Conservation (phyloP, 1,140 invertebrate species). For the Pseudomyrmex dendroicus region DNA sequence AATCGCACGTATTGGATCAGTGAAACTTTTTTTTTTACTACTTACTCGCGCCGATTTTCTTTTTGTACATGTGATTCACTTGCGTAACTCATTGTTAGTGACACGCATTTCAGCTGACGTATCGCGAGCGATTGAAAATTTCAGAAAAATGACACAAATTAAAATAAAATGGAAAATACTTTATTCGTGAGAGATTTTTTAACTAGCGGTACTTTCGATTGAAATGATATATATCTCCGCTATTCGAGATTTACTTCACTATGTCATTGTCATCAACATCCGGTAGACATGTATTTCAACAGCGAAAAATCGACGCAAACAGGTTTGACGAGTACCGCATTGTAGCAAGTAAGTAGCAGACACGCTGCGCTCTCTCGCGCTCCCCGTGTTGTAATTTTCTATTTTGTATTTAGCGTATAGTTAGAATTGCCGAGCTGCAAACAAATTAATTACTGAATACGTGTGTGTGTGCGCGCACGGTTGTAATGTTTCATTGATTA, state of each 20-base stretch:
- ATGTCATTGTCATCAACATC: conserved; percentile 50
- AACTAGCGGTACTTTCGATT: too few species aligned
- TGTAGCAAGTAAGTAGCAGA: conserved; percentile 36
- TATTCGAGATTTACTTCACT: conserved; percentile 47
- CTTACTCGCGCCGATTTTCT: neutral
- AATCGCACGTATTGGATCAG: conserved; percentile 1
- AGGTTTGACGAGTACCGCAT: conserved; percentile 55
- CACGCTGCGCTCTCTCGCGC: neutral
- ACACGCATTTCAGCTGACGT: too few species aligned
- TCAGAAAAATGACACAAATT: too few species aligned
- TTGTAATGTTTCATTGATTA: too few species aligned
- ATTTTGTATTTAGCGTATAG: conserved; percentile 37
- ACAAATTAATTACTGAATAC: too few species aligned
- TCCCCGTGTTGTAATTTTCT: conserved; percentile 37
- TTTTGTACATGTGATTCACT: too few species aligned
- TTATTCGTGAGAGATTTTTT: too few species aligned
- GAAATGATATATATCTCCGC: neutral
- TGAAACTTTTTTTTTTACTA: neutral
- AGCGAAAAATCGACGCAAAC: conserved; percentile 37
- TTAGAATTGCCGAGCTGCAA: conserved; percentile 34
- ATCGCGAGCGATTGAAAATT: too few species aligned
- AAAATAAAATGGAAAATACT: neutral
- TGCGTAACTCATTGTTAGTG: too few species aligned
- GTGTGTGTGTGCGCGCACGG: too few species aligned
- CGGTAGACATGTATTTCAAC: conserved; percentile 35